Percentiles rank a stretch among this genome's conserved stretches.
These are phyloP conservation scores for Perithous albicinctus DNA, from an alignment of 2,888 invertebrate genomes.

Conservation along the genomic window DNA sequence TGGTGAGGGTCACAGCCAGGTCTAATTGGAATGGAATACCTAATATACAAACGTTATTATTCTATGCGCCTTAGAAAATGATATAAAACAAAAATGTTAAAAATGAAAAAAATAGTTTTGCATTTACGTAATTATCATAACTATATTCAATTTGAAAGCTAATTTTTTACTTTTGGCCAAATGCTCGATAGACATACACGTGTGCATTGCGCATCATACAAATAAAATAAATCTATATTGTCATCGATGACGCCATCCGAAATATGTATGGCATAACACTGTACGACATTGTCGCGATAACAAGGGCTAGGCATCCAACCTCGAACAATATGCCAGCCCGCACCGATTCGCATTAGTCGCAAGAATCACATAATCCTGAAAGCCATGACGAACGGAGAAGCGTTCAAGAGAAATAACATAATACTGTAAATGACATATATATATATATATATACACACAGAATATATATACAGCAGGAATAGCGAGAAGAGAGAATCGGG, in stretches of 20 bases:
- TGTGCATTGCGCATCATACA: neutral
- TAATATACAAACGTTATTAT: too few species aligned
- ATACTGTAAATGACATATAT: slow-evolving; percentile 14
- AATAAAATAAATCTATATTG: neutral
- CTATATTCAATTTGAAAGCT: neutral
- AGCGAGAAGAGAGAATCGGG: slow-evolving; percentile 56
- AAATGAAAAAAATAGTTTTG: neutral
- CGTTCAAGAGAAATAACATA: slow-evolving; percentile 35
- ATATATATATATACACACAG: slow-evolving; percentile 14
- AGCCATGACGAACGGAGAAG: slow-evolving; percentile 45
- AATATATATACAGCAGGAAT: too few species aligned
- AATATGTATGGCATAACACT: neutral
- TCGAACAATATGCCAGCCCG: slow-evolving; percentile 37
- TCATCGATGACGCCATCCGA: neutral
- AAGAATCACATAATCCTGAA: slow-evolving; percentile 6
- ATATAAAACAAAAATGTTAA: neutral
- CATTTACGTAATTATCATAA: neutral
- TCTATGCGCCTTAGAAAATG: neutral
- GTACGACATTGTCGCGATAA: slow-evolving; percentile 13
- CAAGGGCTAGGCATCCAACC: slow-evolving; percentile 5
- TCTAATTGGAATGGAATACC: too few species aligned
- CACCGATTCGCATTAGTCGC: slow-evolving; percentile 2
- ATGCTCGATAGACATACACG: neutral
- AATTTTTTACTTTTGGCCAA: neutral
- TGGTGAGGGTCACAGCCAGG: too few species aligned